Evolutionary conservation across 2,888 invertebrate genomes (phyloP), one percentile per base, ranked within the genome.

Genomic region (Cyclophora albipunctata): DNA sequence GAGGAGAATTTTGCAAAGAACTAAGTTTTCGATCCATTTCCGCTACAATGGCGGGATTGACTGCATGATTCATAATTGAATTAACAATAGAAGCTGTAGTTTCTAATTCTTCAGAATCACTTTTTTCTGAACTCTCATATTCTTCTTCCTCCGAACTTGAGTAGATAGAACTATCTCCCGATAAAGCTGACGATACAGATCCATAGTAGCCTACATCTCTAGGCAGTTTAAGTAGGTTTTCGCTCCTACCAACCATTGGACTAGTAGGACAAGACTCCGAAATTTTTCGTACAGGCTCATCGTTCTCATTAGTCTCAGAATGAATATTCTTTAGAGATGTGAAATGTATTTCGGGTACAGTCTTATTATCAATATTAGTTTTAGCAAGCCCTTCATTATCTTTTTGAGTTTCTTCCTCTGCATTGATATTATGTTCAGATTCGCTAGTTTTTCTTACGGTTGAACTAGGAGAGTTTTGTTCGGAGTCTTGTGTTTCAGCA

Each of bases 71-170:
- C 42, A 89, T 60, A 33, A 91, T 90, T 40, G 90, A 88, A 62
- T 90, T 87, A 3, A 91, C 90, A 34, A 92, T 84, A 46, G 90
- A 89, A 63, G 90, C 90, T 2, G 91, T 89, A 5, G 91, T 91
- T 65, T 91, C 91, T 45, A 85, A 73, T 41, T 71, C 73, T 46
- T 88, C 83, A 45, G 78, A 73, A 54, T 90, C 90, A 42, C 83
- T 79, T 62, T 84, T 90, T 60, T 89, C 90, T 46, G 80, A 85
- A 56, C 86, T 86, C 59, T 89, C 85, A 37, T 37, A 37, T 44
- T 89, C 83, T 6, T 86, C 85, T 58, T 81, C 86, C 33, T 90
- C 89, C 7, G 85, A 82, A 53, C 78, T 80, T 0, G 86, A 71
- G 58, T 82, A 88, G 6, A 81, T 65, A 54, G 89, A 89, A 58